phyloP scores from a whole-genome alignment of 2,113 vertebrate genomes.

The Percina caprodes region DNA sequence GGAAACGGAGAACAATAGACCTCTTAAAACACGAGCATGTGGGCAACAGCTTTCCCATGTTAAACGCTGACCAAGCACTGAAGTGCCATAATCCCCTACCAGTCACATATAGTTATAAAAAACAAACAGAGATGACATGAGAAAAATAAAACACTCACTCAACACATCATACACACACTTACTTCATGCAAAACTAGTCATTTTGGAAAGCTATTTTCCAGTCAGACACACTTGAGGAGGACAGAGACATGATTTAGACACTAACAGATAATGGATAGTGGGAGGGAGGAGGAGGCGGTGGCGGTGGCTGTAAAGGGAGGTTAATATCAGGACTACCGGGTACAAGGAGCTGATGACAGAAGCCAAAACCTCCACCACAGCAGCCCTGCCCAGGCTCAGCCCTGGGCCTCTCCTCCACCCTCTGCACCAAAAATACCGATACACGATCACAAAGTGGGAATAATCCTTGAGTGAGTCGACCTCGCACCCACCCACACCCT shows the following conservation, averaged over 20 bases:
- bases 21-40: constrained; percentile 56
- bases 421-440: constrained; percentile 61
- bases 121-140: constrained; percentile 45
- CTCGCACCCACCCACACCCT: constrained; percentile 18
- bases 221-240: constrained; percentile 48
- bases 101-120: constrained; percentile 59
- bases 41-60: constrained; percentile 46
- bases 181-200: constrained; percentile 60
- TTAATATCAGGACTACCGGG: constrained; percentile 57
- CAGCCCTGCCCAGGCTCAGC: constrained; percentile 62
- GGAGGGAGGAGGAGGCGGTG: constrained; percentile 19
- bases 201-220: constrained; percentile 48
- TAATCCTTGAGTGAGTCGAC: constrained; percentile 39
- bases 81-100: constrained; percentile 53
- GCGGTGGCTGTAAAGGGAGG: constrained; percentile 47
- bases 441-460: constrained; percentile 46
- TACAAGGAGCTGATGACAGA: constrained; percentile 40
- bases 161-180: constrained; percentile 54
- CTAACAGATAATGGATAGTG: constrained; percentile 29
- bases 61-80: constrained; percentile 61
- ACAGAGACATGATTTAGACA: constrained; percentile 42
- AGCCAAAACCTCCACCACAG: constrained; percentile 63
- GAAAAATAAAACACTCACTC: constrained; percentile 61
- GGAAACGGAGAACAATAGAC: constrained; percentile 61
- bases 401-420: constrained; percentile 55